Percentiles rank a stretch among this genome's conserved stretches.
phyloP scores from a whole-genome alignment of 2,888 invertebrate genomes.

The Tortricodes alternella region DNA sequence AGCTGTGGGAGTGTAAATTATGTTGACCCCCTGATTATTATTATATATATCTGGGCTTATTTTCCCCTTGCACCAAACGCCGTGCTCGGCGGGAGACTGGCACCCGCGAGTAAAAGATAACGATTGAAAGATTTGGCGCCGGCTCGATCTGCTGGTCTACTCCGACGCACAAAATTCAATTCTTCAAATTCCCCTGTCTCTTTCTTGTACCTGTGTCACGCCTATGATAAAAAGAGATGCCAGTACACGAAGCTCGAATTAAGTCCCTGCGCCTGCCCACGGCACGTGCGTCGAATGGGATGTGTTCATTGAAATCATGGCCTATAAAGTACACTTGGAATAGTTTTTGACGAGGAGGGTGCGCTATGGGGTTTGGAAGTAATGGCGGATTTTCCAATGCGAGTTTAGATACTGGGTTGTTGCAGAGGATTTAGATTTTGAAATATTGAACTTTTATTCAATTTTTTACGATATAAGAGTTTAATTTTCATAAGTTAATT shows the following conservation, averaged over 20 bases:
- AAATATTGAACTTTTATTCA: too few relatives aligned
- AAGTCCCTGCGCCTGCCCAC: slow-evolving; percentile 39
- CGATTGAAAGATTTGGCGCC: slow-evolving; percentile 60
- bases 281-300: slow-evolving; percentile 60
- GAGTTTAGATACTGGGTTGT: neutral
- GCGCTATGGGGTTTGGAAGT: neutral
- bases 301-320: slow-evolving; percentile 14
- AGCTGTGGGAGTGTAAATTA: too few relatives aligned
- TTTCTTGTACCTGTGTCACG: neutral
- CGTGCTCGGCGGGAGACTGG: slow-evolving; percentile 40
- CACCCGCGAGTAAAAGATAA: slow-evolving; percentile 57
- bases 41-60: too few relatives aligned
- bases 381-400: slow-evolving; percentile 2
- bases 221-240: neutral
- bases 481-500: too few relatives aligned
- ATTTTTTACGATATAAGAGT: too few relatives aligned
- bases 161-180: too few relatives aligned
- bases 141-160: slow-evolving; percentile 42
- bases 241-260: neutral
- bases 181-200: too few relatives aligned
- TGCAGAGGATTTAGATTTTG: neutral
- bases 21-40: too few relatives aligned
- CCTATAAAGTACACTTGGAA: slow-evolving; percentile 21
- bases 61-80: slow-evolving; percentile 24
- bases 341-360: slow-evolving; percentile 29